These are phyloP conservation scores for Podiceps cristatus DNA, from an alignment of 2,113 vertebrate species.

Conservation along the genomic window DNA sequence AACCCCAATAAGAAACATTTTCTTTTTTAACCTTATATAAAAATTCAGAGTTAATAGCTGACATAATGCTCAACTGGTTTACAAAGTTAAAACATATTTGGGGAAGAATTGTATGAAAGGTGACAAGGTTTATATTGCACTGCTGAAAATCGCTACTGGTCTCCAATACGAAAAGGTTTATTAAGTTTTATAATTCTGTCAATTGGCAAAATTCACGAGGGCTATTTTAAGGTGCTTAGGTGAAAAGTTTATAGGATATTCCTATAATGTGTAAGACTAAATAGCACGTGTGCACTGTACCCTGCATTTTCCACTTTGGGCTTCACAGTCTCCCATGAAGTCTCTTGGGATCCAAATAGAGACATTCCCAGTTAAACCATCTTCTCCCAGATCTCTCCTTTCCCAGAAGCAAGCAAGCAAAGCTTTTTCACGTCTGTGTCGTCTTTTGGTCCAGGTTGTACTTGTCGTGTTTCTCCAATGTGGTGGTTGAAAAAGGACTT, in stretches of 20 bases:
- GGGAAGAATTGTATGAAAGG: neutral
- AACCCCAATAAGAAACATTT: neutral
- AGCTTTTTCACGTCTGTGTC: rapidly evolving
- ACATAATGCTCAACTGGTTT: neutral
- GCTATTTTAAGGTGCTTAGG: neutral
- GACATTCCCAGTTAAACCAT: neutral
- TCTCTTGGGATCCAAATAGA: neutral
- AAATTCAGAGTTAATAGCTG: neutral
- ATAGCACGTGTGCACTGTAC: neutral
- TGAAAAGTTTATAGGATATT: neutral
- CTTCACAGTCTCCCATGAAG: neutral
- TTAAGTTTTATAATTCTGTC: neutral
- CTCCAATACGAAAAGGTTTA: neutral
- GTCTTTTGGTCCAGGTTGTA: neutral
- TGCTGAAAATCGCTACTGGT: neutral
- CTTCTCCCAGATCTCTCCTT: neutral
- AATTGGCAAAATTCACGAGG: neutral
- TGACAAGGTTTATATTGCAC: rapidly evolving
- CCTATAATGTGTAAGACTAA: neutral
- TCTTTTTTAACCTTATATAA: neutral
- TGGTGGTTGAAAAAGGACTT: neutral
- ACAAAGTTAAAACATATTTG: neutral
- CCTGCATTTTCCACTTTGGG: neutral
- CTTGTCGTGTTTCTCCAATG: neutral
- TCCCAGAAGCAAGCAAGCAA: neutral